Evolutionary conservation across 2,113 vertebrate genomes (phyloP).

Genomic region (Anhinga rufa): DNA sequence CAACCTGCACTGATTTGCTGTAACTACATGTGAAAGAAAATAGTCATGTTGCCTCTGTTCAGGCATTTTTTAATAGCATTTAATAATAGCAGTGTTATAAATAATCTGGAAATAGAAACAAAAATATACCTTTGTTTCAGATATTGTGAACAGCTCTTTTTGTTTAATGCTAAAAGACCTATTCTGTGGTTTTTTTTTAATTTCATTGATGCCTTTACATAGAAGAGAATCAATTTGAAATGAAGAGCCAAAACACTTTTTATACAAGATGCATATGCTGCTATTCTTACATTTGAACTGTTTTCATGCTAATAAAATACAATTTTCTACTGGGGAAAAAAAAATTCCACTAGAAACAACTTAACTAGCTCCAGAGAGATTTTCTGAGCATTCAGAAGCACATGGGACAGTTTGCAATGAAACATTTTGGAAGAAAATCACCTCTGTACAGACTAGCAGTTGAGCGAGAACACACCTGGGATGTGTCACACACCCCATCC

Average conservation of each 20-base stretch:
- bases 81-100: not conserved
- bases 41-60: not conserved
- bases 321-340: not conserved
- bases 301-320: not conserved
- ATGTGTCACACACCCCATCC: not conserved
- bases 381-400: not conserved
- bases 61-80: not conserved
- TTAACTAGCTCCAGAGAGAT: not conserved
- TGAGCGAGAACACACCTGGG: not conserved
- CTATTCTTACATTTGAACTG: not conserved
- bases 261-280: not conserved
- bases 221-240: not conserved
- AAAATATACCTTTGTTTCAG: not conserved
- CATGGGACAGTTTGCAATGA: not conserved
- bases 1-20: not conserved
- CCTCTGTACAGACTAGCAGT: not conserved
- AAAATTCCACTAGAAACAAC: not conserved
- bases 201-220: not conserved
- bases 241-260: not conserved
- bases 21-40: not conserved
- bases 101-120: not conserved
- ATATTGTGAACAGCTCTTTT: not conserved
- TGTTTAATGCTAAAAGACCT: not conserved
- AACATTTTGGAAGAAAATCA: not conserved
- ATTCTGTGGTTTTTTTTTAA: not conserved